Evolutionary conservation across 2,113 vertebrate species (phyloP), one percentile per base, ranked within the genome.

Genomic region (Chamaetylas fuelleborni): DNA sequence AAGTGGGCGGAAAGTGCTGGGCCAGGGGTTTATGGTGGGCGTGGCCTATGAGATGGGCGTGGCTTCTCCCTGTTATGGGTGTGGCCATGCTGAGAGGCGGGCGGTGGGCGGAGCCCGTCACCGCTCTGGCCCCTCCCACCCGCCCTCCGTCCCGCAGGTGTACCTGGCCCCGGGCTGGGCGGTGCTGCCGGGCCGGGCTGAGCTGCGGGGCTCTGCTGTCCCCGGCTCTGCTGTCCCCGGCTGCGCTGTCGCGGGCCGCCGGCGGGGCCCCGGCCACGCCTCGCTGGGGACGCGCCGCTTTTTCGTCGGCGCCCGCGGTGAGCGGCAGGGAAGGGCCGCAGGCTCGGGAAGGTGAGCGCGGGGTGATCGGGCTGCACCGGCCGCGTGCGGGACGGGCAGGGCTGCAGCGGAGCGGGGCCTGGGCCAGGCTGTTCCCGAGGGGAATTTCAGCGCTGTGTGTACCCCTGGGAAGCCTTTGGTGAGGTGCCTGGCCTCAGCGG

Each of bases 381-480:
- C 51, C 11, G 61, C 82, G 1, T 20, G 61, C 28, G 7, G 56
- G 43, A 8, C 34, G 14, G 19, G 26, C 65, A 14, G 29, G 9
- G 66, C 28, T 16, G 40, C 7, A 1, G 47, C 2, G 7, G 22
- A 22, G 31, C 6, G 0, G 40, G 22, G 48, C 5, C 13, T 19
- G 12, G 2, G 7, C 36, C 60, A 3, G 22, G 11, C 19, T 33
- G 2, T 69, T 50, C 3, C 19, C 24, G 2, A 5, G 22, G 23
- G 40, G 54, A 22, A 24, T 62, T 16, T 28, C 1, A 1, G 17
- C 0, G 11, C 6, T 8, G 0, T 19, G 3, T 10, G 1, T 43
- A 1, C 2, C 36, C 2, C 3, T 9, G 14, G 3, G 33, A 45
- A 22, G 2, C 18, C 1, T 40, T 50, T 36, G 24, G 7, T 3